A percentile compares a stretch with the other conserved stretches of the same genome.
Conservation (phyloP, 2,888 invertebrate species). For the Mylabris sibirica region DNA sequence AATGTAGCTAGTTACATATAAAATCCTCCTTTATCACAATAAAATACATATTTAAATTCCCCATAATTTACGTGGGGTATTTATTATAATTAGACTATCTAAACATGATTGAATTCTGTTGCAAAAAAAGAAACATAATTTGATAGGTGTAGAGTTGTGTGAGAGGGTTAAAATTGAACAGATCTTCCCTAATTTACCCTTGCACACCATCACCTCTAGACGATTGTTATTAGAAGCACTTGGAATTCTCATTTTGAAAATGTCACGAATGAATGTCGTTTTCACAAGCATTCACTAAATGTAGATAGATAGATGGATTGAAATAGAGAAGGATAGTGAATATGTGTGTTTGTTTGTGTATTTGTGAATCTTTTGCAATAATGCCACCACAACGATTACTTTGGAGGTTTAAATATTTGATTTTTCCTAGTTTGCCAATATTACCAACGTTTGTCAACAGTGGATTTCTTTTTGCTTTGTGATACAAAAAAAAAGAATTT, state of each 20-base stretch:
- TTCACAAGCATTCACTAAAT: not conserved
- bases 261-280: conserved; percentile 11
- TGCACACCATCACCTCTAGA: not conserved
- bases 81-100: not conserved
- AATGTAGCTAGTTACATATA: not conserved
- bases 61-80: not conserved
- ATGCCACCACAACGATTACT: conserved; percentile 24
- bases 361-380: conserved; percentile 28
- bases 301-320: conserved; percentile 1
- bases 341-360: too few species aligned
- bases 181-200: not conserved
- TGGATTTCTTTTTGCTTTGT: conserved; percentile 23
- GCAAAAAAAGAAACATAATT: not conserved
- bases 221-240: not conserved
- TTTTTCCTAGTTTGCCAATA: conserved; percentile 25
- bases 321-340: not conserved
- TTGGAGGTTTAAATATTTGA: conserved; percentile 31
- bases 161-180: not conserved
- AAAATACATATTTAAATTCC: too few species aligned
- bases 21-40: too few species aligned
- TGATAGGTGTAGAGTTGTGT: not conserved
- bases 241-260: conserved; percentile 6
- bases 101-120: not conserved
- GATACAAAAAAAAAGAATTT: conserved; percentile 6
- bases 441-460: conserved; percentile 33